Base-by-base conservation (phyloP, 1,140 invertebrate species). In the Asbolus verrucosus region DNA sequence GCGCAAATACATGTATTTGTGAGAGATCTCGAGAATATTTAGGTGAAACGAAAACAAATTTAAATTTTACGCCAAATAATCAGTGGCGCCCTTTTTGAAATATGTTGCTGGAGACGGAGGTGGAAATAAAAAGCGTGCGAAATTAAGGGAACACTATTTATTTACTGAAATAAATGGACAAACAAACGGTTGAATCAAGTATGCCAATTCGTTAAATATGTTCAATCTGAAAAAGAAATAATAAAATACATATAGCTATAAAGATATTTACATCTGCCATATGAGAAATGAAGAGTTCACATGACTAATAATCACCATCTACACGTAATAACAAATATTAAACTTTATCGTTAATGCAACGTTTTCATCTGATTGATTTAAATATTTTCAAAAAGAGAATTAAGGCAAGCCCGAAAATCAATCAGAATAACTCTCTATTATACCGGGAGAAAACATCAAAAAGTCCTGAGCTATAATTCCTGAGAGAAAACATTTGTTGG, bases 121-220 rank as follows among this genome's bases (percentile, higher is more conserved):
- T 15, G 43, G 9, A 11, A 50, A 65, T 18, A 27, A 39, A 65
- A 65, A 27, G 3, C 6, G 50, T 30, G 1, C 3, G 13, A 2
- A 27, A 36, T 73, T 75, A 78, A 81, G 80, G 80, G 80, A 81
- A 81, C 80, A 81, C 80, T 81, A 81, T 81, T 81, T 81, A 80
- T 80, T 81, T 76, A 80, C 73, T 76, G 76, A 77, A 81, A 74
- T 75, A 77, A 75, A 73, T 72, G 72, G 68, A 73, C 67, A 73
- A 72, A 65, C 73, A 74, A 73, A 70, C 71, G 71, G 15, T 71
- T 67, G 36, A 68, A 68, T 73, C 62, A 75, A 77, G 73, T 76
- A 76, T 77, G 75, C 75, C 75, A 77, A 72, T 71, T 68, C 41
- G 46, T 61, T 15, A 54, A 54, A 16, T n/a, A 31, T 38, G 31